phyloP scores from a whole-genome alignment of 2,888 invertebrate species.

The Trisateles emortualis region DNA sequence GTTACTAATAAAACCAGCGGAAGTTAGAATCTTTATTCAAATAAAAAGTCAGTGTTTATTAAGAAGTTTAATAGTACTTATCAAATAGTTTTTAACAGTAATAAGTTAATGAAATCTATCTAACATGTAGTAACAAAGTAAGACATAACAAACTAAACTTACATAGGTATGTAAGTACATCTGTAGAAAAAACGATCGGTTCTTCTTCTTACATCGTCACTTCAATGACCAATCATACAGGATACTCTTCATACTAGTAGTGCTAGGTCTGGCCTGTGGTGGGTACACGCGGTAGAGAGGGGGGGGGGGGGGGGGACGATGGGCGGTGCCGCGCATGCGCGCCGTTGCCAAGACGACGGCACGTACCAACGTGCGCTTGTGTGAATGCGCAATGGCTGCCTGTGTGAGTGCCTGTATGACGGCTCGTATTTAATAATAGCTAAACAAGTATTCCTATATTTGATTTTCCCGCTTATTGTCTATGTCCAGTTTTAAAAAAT shows the following conservation, averaged over 20 bases:
- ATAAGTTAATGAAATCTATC: too few species aligned
- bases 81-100: too few species aligned
- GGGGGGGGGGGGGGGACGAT: conserved; percentile 62
- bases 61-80: too few species aligned
- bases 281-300: conserved; percentile 49
- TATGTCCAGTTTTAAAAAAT: conserved; percentile 7
- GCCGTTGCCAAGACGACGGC: conserved; percentile 88
- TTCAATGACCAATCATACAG: conserved; percentile 76
- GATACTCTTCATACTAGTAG: conserved; percentile 56
- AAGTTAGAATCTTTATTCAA: too few species aligned
- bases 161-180: background rate
- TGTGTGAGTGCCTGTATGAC: conserved; percentile 30
- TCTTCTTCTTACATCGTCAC: conserved; percentile 37
- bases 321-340: conserved; percentile 87
- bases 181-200: conserved; percentile 12
- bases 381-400: conserved; percentile 58
- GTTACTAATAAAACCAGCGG: too few species aligned
- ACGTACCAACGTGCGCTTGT: conserved; percentile 75
- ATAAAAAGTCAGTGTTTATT: too few species aligned
- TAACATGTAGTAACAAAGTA: conserved; percentile 9
- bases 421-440: conserved; percentile 50
- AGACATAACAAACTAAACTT: conserved; percentile 22
- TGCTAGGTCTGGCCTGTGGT: conserved; percentile 56
- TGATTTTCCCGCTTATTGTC: conserved; percentile 35
- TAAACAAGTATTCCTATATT: conserved; percentile 50